A percentile compares a stretch with the other conserved stretches of the same genome.
phyloP scores from a whole-genome alignment of 2,888 invertebrate genomes.

The Lithophane ornitopus region DNA sequence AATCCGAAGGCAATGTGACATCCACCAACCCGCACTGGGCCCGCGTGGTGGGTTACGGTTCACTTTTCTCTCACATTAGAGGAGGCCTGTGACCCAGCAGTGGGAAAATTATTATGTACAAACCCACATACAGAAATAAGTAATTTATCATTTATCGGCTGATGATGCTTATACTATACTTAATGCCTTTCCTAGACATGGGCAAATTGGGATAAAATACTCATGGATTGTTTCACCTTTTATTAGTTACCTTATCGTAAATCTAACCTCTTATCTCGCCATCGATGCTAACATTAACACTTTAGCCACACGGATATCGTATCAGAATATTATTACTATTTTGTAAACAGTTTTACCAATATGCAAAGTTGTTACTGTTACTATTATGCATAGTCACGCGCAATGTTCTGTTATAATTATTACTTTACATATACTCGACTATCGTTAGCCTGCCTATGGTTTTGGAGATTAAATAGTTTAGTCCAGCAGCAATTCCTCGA shows the following conservation, averaged over 20 bases:
- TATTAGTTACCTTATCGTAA: background rate
- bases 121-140: too few species aligned
- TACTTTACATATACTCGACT: background rate
- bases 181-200: background rate
- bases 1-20: too few species aligned
- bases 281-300: background rate
- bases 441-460: background rate
- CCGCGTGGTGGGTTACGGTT: too few species aligned
- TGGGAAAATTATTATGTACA: too few species aligned
- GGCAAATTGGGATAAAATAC: background rate
- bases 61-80: too few species aligned
- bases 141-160: too few species aligned
- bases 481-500: too few species aligned
- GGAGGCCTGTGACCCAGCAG: too few species aligned
- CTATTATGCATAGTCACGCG: conserved; percentile 24
- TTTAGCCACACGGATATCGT: background rate
- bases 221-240: background rate
- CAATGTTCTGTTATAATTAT: background rate
- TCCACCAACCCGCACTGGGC: too few species aligned
- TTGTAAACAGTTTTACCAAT: background rate
- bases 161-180: too few species aligned
- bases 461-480: background rate
- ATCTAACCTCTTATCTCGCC: background rate
- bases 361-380: background rate
- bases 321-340: background rate